phyloP scores from a whole-genome alignment of 1,140 invertebrate genomes.

The Drosophila teissieri region DNA sequence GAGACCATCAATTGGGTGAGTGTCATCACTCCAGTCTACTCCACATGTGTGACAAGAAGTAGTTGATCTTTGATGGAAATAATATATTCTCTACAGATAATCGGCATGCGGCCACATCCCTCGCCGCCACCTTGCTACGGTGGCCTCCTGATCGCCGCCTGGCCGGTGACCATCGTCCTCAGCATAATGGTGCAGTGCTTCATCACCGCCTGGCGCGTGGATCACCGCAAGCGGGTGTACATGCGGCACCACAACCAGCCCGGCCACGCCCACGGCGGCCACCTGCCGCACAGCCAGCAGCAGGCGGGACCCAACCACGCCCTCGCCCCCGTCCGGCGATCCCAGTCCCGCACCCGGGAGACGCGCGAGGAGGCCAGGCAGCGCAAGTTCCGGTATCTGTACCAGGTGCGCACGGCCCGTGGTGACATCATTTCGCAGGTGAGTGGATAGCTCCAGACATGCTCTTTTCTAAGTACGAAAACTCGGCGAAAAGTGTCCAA shows the following conservation, averaged over 20 bases:
- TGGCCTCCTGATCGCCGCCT: conserved; percentile 77
- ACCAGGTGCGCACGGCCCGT: conserved; percentile 94
- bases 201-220: conserved; percentile 83
- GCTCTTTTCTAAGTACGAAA: not conserved
- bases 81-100: conserved; percentile 45
- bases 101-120: conserved; percentile 81
- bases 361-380: conserved; percentile 91
- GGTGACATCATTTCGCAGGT: conserved; percentile 96
- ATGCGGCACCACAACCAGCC: conserved; percentile 74
- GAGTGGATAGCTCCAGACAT: conserved; percentile 22
- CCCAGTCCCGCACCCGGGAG: conserved; percentile 86
- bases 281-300: conserved; percentile 60
- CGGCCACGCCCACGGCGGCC: conserved; percentile 47
- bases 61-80: too few species aligned
- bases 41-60: too few species aligned
- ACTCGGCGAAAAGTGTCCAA: too few species aligned
- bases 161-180: conserved; percentile 78
- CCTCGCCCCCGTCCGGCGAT: conserved; percentile 56
- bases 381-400: conserved; percentile 94
- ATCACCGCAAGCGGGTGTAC: conserved; percentile 78
- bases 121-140: conserved; percentile 82
- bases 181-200: conserved; percentile 84
- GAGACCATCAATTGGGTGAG: conserved; percentile 81
- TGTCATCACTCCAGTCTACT: not conserved
- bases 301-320: conserved; percentile 52